phyloP scores from a whole-genome alignment of 2,113 vertebrate species.

The Bos indicus region DNA sequence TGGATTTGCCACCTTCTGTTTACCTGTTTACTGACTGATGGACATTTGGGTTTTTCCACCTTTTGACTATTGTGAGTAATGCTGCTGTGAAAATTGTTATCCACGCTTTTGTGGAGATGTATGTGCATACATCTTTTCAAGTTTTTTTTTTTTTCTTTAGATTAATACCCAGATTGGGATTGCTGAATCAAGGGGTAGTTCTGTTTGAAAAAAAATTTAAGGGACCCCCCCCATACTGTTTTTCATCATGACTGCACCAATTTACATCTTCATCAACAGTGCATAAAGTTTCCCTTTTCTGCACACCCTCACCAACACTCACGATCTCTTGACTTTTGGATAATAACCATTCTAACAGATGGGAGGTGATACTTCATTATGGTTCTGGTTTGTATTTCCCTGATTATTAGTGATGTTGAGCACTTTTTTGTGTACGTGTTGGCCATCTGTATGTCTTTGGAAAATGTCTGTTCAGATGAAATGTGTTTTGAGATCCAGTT shows the following conservation, averaged over 20 bases:
- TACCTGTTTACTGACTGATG: not conserved
- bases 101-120: not conserved
- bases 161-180: not conserved
- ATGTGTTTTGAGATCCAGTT: not conserved
- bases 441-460: not conserved
- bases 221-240: not conserved
- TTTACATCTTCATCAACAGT: not conserved
- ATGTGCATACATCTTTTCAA: not conserved
- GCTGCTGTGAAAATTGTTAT: not conserved
- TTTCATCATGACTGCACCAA: not conserved
- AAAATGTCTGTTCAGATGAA: not conserved
- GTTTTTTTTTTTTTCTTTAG: not conserved
- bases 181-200: not conserved
- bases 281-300: not conserved
- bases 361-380: not conserved
- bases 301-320: not conserved
- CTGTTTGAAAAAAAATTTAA: not conserved
- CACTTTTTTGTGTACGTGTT: not conserved
- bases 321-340: not conserved
- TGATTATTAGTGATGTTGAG: not conserved
- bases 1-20: not conserved
- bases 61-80: not conserved
- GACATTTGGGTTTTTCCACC: not conserved
- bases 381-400: not conserved
- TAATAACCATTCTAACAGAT: not conserved